Base-by-base conservation (phyloP, 2,888 invertebrate species). In the Morinoia aosen region DNA sequence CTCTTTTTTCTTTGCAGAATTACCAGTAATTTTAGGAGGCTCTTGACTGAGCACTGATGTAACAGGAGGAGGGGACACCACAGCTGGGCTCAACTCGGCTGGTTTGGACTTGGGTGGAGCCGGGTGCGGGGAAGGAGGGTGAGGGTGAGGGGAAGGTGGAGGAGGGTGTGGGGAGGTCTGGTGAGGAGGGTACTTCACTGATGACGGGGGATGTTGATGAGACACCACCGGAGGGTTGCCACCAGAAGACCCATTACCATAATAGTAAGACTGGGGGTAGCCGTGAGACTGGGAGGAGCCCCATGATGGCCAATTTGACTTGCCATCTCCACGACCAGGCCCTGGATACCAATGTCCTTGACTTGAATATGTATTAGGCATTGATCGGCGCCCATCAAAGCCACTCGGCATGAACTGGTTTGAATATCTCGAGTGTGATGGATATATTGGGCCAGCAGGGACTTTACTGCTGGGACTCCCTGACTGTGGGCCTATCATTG, bases 281-380 rank as follows among this genome's bases (percentile, higher is more conserved):
- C 95, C 95, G 10, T 95, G 95, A 56, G 96, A 58, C 57, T 96
- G 96, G 76, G 96, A 95, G 16, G 95, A 95, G 58, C 95, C 58
- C 96, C 96, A 96, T 40, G 96, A 48, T 90, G 94, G 95, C 96
- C 96, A 96, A 11, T 95, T 95, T 10, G 96, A 93, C 94, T 96
- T 96, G n/a, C 96, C 95, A 95, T 96, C 96, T 39, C 91, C 95
- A 57, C 96, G 95, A 40, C 96, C 95, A 57, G 96, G 95, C 33
- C 48, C 91, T 88, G 96, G 88, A 88, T 96, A 96, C 96, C 96
- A 96, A 88, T 96, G 95, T 64, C 95, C 95, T 16, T 61, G 95
- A 61, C 95, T 58, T 56, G 93, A 57, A 64, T 95, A 95, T 4
- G 95, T 25, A 95, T 58, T 95, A 39, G 58, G 95, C 95, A 95